These are phyloP conservation scores for Columbina picui DNA, from an alignment of 2,113 vertebrate genomes.

Conservation along the genomic window DNA sequence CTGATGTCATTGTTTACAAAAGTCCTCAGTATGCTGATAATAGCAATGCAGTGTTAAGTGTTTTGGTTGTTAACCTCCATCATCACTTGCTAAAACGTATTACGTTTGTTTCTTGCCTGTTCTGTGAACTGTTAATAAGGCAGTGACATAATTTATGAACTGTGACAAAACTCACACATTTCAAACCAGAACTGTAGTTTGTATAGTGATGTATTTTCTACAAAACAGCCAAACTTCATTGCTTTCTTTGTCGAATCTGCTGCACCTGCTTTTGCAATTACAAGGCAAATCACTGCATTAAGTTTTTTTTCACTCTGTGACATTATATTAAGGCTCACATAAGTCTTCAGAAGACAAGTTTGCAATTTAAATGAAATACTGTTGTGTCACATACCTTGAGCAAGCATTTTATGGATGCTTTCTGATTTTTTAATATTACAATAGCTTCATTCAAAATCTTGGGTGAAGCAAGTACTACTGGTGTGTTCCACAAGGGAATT, in stretches of 20 bases:
- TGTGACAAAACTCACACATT: neutral
- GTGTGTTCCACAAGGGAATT: neutral
- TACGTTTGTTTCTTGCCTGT: neutral
- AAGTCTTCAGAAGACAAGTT: neutral
- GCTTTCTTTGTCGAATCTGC: neutral
- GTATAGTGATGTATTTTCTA: neutral
- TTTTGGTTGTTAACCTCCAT: slow-evolving; percentile 11
- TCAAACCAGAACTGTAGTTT: neutral
- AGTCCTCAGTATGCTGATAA: slow-evolving; percentile 83
- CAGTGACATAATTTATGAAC: neutral
- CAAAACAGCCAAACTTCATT: neutral
- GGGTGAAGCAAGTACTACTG: neutral
- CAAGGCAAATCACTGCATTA: neutral
- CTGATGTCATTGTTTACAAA: slow-evolving; percentile 52
- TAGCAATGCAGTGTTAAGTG: slow-evolving; percentile 16
- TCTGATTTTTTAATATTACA: neutral
- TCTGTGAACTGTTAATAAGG: slow-evolving; percentile 1
- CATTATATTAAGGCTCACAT: neutral
- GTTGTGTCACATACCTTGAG: neutral
- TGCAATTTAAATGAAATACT: neutral
- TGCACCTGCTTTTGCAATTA: neutral
- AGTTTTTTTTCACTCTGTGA: neutral
- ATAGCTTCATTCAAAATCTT: neutral
- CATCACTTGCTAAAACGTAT: neutral
- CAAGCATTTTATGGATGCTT: neutral